phyloP scores from a whole-genome alignment of 37 sponge, comb jelly and placozoan species.

The Haliclona indistincta region DNA sequence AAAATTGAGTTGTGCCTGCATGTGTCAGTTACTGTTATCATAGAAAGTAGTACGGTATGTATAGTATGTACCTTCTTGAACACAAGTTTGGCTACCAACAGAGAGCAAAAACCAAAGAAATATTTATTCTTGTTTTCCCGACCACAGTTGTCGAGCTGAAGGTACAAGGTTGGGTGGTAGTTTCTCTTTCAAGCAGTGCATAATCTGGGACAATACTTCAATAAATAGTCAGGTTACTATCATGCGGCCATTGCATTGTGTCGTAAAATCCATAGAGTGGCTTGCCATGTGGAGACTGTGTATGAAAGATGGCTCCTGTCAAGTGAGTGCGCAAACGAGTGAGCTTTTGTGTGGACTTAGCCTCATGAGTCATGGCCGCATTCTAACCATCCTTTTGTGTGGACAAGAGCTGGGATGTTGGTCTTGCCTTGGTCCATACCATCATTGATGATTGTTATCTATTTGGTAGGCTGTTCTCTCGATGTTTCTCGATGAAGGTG shows the following conservation, averaged over 20 bases:
- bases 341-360: too few relatives aligned
- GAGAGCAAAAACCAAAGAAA: constrained; percentile 21
- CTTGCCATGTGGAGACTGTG: constrained; percentile 1
- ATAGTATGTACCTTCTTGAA: constrained; percentile 20
- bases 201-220: neutral
- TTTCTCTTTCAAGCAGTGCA: neutral
- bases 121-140: constrained; percentile 23
- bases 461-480: constrained; percentile 2
- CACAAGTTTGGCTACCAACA: neutral
- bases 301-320: constrained; percentile 23
- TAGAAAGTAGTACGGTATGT: neutral
- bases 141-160: constrained; percentile 9
- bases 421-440: constrained; percentile 44
- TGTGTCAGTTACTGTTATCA: neutral
- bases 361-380: too few relatives aligned
- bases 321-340: constrained; percentile 8
- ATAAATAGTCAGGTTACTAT: constrained; percentile 29
- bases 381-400: neutral
- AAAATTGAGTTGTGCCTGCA: constrained; percentile 12
- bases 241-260: constrained; percentile 21
- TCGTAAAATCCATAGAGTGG: constrained; percentile 2
- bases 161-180: neutral
- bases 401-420: constrained; percentile 9
- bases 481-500: constrained; percentile 18
- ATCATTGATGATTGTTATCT: constrained; percentile 24